A percentile compares a stretch with the other conserved stretches of the same genome.
Evolutionary conservation across 2,888 invertebrate species (phyloP).

Genomic region (Diaprepes abbreviatus): DNA sequence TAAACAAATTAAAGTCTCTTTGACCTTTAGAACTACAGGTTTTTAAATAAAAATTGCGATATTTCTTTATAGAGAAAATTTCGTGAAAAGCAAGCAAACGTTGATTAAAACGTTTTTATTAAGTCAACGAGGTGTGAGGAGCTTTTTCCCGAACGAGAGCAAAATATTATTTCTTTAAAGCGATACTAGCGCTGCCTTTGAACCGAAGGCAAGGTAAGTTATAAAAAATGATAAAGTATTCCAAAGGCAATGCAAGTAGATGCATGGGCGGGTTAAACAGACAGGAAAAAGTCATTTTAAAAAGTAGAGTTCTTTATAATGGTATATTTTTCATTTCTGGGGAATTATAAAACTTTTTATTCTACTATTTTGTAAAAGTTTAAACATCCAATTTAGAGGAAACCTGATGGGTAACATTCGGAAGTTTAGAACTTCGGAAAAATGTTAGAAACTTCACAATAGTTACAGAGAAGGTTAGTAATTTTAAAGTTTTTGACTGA

Average conservation of each 20-base stretch:
- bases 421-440: too few relatives aligned
- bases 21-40: conserved; percentile 27
- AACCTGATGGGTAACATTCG: too few relatives aligned
- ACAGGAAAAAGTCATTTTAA: neutral
- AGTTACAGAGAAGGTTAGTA: too few relatives aligned
- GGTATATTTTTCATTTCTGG: too few relatives aligned
- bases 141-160: conserved; percentile 54
- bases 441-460: too few relatives aligned
- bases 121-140: conserved; percentile 56
- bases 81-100: conserved; percentile 52
- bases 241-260: conserved; percentile 8
- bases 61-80: conserved; percentile 22
- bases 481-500: too few relatives aligned
- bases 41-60: conserved; percentile 29
- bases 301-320: too few relatives aligned
- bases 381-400: too few relatives aligned
- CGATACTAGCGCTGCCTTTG: conserved; percentile 52
- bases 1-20: conserved; percentile 29
- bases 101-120: conserved; percentile 64
- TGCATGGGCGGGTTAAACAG: conserved; percentile 26
- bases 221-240: conserved; percentile 31
- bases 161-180: conserved; percentile 63
- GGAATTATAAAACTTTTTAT: too few relatives aligned
- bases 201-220: conserved; percentile 19
- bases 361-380: too few relatives aligned